These are phyloP conservation scores for Ornithoptera priamus DNA, from an alignment of 2,888 invertebrate species.

Conservation along the genomic window DNA sequence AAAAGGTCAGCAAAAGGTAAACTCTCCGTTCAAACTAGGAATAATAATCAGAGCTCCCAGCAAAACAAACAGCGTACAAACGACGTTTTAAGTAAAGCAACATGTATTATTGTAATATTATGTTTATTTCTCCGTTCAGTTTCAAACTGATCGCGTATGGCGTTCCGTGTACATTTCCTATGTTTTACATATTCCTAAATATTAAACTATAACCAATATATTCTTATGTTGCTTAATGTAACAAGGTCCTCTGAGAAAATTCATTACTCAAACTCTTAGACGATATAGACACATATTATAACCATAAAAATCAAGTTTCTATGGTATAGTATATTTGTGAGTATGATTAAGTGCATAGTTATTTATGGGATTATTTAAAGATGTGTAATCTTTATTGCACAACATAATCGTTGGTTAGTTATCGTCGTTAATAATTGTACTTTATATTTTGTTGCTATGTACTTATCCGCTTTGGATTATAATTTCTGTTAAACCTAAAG, in stretches of 20 bases:
- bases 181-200: neutral
- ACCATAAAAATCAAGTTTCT: too few relatives aligned
- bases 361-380: too few relatives aligned
- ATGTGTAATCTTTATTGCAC: too few relatives aligned
- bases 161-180: neutral
- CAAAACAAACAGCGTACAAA: slow-evolving; percentile 14
- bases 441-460: too few relatives aligned
- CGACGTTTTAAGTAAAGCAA: slow-evolving; percentile 8
- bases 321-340: too few relatives aligned
- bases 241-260: neutral
- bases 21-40: slow-evolving; percentile 16
- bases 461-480: too few relatives aligned
- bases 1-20: slow-evolving; percentile 28
- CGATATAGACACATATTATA: too few relatives aligned
- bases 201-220: neutral
- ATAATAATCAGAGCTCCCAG: slow-evolving; percentile 16
- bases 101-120: neutral
- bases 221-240: neutral
- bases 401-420: too few relatives aligned
- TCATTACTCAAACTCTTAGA: neutral
- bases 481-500: too few relatives aligned
- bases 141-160: slow-evolving; percentile 1
- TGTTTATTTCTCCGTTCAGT: slow-evolving; percentile 2
- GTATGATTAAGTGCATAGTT: too few relatives aligned
- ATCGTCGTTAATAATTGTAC: too few relatives aligned